A percentile compares a stretch with the other conserved stretches of the same genome.
Evolutionary conservation across 2,113 vertebrate species (phyloP).

Genomic region (Jacana jacana): DNA sequence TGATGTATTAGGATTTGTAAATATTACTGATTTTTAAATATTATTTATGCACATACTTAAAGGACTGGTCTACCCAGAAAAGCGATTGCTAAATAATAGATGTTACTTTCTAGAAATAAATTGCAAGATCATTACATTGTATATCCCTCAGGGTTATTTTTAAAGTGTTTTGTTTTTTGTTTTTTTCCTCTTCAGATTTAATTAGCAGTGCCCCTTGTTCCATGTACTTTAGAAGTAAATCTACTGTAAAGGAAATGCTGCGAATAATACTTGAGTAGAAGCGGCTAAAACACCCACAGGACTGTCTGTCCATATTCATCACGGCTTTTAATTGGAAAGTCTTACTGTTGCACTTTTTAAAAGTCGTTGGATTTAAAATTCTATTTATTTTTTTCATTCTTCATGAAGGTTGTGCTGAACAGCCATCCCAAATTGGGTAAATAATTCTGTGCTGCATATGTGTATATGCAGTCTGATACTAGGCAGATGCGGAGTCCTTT

Average conservation of each 20-base stretch:
- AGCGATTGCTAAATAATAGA: constrained; percentile 76
- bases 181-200: constrained; percentile 32
- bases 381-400: constrained; percentile 70
- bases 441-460: constrained; percentile 13
- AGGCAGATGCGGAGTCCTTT: constrained; percentile 54
- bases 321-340: constrained; percentile 15
- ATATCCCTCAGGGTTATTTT: constrained; percentile 83
- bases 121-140: constrained; percentile 71
- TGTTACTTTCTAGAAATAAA: constrained; percentile 76
- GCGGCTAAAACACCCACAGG: constrained; percentile 35
- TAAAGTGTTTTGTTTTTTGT: neutral
- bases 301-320: constrained; percentile 39
- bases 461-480: constrained; percentile 32
- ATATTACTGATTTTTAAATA: constrained; percentile 78
- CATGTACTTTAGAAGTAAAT: constrained; percentile 51
- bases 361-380: constrained; percentile 62
- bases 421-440: constrained; percentile 48
- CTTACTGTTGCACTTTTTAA: constrained; percentile 63
- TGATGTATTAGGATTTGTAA: constrained; percentile 77
- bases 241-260: constrained; percentile 71
- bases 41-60: constrained; percentile 81
- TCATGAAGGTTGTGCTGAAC: constrained; percentile 59
- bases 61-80: constrained; percentile 73
- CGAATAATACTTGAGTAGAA: constrained; percentile 56
- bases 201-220: constrained; percentile 57